Percentiles rank a stretch among this genome's conserved stretches.
phyloP scores from a whole-genome alignment of 2,888 invertebrate genomes.

The Acleris holmiana region DNA sequence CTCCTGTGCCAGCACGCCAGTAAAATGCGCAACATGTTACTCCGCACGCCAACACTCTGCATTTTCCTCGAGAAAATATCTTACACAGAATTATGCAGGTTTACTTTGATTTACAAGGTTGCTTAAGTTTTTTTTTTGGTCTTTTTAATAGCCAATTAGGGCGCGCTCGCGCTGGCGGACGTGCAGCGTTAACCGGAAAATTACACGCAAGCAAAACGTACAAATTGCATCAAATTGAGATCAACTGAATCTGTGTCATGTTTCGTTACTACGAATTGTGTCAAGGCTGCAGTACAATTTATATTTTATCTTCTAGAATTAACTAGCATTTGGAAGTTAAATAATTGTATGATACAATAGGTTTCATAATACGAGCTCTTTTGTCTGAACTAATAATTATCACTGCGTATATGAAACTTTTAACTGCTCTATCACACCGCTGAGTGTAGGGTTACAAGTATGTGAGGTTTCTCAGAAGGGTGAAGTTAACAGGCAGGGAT shows the following conservation, averaged over 20 bases:
- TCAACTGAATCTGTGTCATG: slow-evolving; percentile 24
- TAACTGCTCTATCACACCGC: too few species aligned
- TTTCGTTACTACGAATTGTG: slow-evolving; percentile 21
- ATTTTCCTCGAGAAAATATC: slow-evolving; percentile 18
- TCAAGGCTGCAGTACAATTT: slow-evolving; percentile 26
- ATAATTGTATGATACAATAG: too few species aligned
- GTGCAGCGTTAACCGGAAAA: slow-evolving; percentile 11
- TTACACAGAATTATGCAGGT: slow-evolving; percentile 1
- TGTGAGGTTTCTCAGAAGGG: neutral
- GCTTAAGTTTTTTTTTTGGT: slow-evolving; percentile 8
- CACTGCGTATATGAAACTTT: too few species aligned
- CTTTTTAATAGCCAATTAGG: slow-evolving; percentile 22
- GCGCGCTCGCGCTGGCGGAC: slow-evolving; percentile 5
- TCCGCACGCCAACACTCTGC: slow-evolving; percentile 27
- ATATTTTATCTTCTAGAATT: neutral
- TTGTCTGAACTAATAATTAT: neutral
- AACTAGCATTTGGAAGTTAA: too few species aligned
- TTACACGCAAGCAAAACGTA: slow-evolving; percentile 6
- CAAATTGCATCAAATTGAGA: slow-evolving; percentile 26
- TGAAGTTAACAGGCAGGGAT: neutral
- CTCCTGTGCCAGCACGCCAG: slow-evolving; percentile 48
- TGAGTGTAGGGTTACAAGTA: neutral
- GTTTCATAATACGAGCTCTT: too few species aligned
- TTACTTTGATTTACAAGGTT: slow-evolving; percentile 15
- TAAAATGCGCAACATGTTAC: slow-evolving; percentile 50